These are phyloP conservation scores for Abrostola tripartita DNA, from an alignment of 2,888 invertebrate genomes.

Conservation along the genomic window DNA sequence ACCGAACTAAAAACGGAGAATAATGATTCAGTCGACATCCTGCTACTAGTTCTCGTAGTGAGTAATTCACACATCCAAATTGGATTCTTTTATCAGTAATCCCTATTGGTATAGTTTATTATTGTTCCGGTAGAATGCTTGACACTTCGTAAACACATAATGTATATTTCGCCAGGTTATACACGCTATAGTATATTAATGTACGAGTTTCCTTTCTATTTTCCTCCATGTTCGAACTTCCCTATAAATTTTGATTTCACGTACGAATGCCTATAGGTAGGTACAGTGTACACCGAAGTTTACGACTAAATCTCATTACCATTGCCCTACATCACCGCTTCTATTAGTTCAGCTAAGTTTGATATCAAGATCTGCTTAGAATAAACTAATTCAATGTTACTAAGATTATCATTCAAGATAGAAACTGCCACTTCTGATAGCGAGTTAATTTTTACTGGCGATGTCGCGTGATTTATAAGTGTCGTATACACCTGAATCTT, in stretches of 20 bases:
- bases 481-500: constrained; percentile 2
- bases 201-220: constrained; percentile 24
- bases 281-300: constrained; percentile 19
- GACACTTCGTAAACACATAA: constrained; percentile 1
- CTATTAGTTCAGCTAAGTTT: constrained; percentile 19
- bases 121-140: constrained; percentile 15
- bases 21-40: too few relatives aligned
- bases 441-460: constrained; percentile 21
- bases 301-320: constrained; percentile 35
- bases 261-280: constrained; percentile 19
- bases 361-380: constrained; percentile 31
- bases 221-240: constrained; percentile 19
- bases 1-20: too few relatives aligned
- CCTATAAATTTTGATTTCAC: constrained; percentile 17
- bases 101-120: constrained; percentile 11
- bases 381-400: constrained; percentile 39
- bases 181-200: constrained; percentile 29
- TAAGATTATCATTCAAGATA: constrained; percentile 27
- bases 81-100: background rate
- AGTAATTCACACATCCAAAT: constrained; percentile 11
- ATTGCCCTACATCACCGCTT: constrained; percentile 28
- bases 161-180: constrained; percentile 8
- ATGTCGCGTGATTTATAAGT: constrained; percentile 8
- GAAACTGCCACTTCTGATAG: constrained; percentile 10
- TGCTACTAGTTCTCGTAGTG: background rate